These are phyloP conservation scores for Thunnus maccoyii DNA, from an alignment of 2,113 vertebrate species.

Conservation along the genomic window DNA sequence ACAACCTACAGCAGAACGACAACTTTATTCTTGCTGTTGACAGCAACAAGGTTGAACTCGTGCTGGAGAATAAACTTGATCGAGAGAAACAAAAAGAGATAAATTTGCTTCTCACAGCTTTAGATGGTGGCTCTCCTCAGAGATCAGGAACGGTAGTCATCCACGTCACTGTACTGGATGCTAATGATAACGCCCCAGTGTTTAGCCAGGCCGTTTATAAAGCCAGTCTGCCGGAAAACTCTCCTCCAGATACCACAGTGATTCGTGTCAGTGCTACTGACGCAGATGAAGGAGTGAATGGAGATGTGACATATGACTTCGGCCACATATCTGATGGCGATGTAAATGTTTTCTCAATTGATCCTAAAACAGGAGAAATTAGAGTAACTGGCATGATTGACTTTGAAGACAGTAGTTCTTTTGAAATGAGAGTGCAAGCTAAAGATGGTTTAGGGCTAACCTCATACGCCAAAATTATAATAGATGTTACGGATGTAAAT, in stretches of 20 bases:
- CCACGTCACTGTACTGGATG: constrained; percentile 71
- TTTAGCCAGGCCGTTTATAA: constrained; percentile 82
- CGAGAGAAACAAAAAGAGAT: constrained; percentile 69
- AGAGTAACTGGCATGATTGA: constrained; percentile 75
- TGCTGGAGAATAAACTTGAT: constrained; percentile 68
- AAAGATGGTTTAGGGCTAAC: constrained; percentile 84
- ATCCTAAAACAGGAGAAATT: constrained; percentile 80
- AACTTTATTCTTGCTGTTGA: constrained; percentile 82
- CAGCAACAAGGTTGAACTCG: constrained; percentile 57
- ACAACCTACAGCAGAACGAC: constrained; percentile 75
- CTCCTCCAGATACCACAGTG: constrained; percentile 72
- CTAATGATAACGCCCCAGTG: constrained; percentile 75
- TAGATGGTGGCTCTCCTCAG: constrained; percentile 74
- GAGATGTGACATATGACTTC: constrained; percentile 82
- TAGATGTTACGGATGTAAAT: constrained; percentile 81
- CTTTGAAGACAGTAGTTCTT: constrained; percentile 80
- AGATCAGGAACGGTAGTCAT: constrained; percentile 71
- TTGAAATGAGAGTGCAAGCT: constrained; percentile 77
- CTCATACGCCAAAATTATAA: constrained; percentile 73
- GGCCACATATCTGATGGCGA: constrained; percentile 33
- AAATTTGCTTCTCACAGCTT: constrained; percentile 64
- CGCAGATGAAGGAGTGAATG: constrained; percentile 84
- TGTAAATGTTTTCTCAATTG: constrained; percentile 70
- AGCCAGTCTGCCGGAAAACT: constrained; percentile 80
- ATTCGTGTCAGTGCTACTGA: constrained; percentile 84